These are phyloP conservation scores for Apeltes quadracus DNA, from an alignment of 2,113 vertebrate species.

Conservation along the genomic window DNA sequence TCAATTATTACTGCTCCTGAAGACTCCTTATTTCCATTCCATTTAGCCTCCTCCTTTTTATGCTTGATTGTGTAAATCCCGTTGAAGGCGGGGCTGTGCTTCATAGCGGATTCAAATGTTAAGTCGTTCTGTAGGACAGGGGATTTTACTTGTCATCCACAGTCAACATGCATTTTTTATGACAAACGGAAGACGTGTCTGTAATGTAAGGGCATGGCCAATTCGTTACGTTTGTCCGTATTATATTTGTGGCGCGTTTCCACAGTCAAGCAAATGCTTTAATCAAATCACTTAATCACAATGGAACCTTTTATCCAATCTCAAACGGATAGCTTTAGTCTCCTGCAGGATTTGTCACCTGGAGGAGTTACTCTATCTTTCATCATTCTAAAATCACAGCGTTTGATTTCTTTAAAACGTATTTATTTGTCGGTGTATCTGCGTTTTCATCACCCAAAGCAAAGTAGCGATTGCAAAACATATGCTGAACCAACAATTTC, in stretches of 20 bases:
- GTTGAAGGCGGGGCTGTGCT: conserved; percentile 16
- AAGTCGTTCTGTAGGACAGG: conserved; percentile 22
- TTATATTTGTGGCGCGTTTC: not conserved
- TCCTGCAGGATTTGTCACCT: conserved; percentile 3
- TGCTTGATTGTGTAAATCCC: conserved; percentile 22
- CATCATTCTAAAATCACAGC: conserved; percentile 20
- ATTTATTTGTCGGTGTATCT: conserved; percentile 1
- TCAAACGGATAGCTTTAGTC: conserved; percentile 4
- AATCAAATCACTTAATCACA: conserved; percentile 15
- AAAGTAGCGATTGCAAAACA: not conserved
- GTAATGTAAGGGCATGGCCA: conserved; percentile 53
- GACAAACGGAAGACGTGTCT: conserved; percentile 36
- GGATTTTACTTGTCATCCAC: conserved; percentile 36
- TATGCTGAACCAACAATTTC: not conserved
- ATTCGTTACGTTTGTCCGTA: conserved; percentile 53
- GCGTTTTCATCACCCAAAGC: conserved; percentile 11
- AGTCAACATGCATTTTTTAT: conserved; percentile 49
- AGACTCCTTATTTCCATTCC: conserved; percentile 32
- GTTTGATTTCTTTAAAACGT: not conserved
- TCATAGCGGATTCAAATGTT: conserved; percentile 28
- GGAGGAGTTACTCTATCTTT: not conserved
- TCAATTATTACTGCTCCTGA: conserved; percentile 49
- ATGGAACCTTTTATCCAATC: conserved; percentile 25
- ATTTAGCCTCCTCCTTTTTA: conserved; percentile 22
- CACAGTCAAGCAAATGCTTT: conserved; percentile 6